Conservation (phyloP, 2,113 vertebrate species). For the Otis tarda region DNA sequence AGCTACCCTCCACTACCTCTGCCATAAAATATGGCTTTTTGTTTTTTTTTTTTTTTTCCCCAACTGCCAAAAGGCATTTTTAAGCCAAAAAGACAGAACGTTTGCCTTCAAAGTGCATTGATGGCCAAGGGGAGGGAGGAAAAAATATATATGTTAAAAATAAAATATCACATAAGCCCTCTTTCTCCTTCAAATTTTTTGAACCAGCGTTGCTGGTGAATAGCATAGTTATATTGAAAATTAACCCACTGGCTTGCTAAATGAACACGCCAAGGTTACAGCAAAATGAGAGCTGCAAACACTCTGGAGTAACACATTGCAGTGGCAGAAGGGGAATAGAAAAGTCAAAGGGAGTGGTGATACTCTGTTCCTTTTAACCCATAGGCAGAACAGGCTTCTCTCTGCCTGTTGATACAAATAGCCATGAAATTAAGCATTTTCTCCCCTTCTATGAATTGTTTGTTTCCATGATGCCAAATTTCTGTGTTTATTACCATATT, state of each 20-base stretch:
- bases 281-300: background rate
- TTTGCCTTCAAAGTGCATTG: background rate
- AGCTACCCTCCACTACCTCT: background rate
- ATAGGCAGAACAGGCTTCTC: rapidly evolving
- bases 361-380: background rate
- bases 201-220: background rate
- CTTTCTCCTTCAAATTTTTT: background rate
- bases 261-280: background rate
- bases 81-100: background rate
- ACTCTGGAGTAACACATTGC: background rate
- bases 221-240: background rate
- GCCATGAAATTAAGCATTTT: background rate
- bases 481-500: background rate
- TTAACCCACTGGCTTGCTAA: background rate
- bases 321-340: background rate
- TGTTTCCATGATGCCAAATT: background rate
- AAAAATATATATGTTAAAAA: background rate
- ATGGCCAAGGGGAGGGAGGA: background rate
- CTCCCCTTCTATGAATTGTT: background rate
- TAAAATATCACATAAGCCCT: background rate
- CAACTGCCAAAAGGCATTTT: background rate
- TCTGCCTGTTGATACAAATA: rapidly evolving
- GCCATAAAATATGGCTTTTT: background rate
- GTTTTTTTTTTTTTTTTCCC: background rate
- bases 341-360: background rate